Percentiles rank a stretch among this genome's conserved stretches.
Conservation (phyloP, 2,888 invertebrate species). For the Tenodera sinensis region DNA sequence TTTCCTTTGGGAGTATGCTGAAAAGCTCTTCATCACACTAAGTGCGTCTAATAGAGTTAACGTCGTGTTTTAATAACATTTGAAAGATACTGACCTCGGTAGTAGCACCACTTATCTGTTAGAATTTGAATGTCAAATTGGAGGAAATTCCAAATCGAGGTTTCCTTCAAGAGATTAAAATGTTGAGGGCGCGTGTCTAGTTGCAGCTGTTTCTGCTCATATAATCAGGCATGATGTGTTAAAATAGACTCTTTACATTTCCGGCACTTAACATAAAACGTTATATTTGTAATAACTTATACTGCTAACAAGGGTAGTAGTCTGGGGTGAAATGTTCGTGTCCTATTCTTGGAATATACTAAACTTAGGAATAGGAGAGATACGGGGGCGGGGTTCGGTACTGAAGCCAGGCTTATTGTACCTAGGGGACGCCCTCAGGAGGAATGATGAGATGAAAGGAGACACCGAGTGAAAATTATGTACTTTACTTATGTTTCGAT, state of each 20-base stretch:
- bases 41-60: background rate
- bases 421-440: no score
- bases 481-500: no score
- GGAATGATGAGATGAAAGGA: no score
- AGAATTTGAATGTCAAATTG: background rate
- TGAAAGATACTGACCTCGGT: background rate
- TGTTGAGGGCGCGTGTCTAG: background rate
- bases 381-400: no score
- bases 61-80: background rate
- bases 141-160: background rate
- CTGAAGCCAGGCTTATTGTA: no score
- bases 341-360: no score
- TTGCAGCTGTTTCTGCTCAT: background rate
- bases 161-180: background rate
- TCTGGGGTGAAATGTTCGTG: no score
- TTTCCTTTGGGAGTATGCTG: background rate
- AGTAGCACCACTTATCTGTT: background rate
- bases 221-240: background rate
- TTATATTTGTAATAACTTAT: background rate
- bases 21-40: background rate
- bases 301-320: background rate
- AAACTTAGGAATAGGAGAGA: no score
- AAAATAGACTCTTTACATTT: background rate
- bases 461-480: no score
- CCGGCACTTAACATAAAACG: background rate